These are phyloP conservation scores for Drosophila ogumai DNA, from an alignment of 1,140 invertebrate species.

Conservation along the genomic window DNA sequence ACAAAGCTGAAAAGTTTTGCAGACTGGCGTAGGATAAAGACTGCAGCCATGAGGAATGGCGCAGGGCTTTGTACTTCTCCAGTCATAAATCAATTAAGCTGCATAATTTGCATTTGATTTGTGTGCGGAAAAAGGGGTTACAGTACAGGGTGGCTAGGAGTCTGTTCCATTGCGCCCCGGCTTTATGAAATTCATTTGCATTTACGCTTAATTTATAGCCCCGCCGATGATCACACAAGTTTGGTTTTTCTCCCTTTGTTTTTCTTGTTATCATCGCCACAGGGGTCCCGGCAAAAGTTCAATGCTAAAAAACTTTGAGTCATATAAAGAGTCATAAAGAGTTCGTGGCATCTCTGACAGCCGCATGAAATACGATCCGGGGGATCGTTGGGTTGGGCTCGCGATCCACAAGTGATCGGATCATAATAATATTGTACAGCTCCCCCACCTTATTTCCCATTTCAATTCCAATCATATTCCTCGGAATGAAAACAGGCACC, in stretches of 20 bases:
- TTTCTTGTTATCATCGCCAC: slow-evolving; percentile 31
- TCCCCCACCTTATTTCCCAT: slow-evolving; percentile 8
- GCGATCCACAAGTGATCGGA: slow-evolving; percentile 24
- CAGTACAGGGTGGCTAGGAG: background rate
- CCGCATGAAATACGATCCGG: slow-evolving; percentile 66
- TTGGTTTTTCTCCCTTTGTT: slow-evolving; percentile 6
- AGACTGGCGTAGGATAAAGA: slow-evolving; percentile 57
- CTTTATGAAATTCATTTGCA: slow-evolving; percentile 61
- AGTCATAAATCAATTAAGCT: slow-evolving; percentile 77
- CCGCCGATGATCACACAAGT: slow-evolving; percentile 46
- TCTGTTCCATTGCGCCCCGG: slow-evolving; percentile 29
- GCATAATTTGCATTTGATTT: slow-evolving; percentile 83
- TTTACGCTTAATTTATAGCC: slow-evolving; percentile 65
- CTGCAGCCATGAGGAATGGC: slow-evolving; percentile 59
- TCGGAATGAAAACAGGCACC: background rate
- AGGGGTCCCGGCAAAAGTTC: slow-evolving; percentile 56
- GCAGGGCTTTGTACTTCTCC: slow-evolving; percentile 45
- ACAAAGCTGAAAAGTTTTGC: slow-evolving; percentile 73
- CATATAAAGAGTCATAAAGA: slow-evolving; percentile 46
- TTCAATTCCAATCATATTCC: slow-evolving; percentile 49
- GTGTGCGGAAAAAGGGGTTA: slow-evolving; percentile 58
- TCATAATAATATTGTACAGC: slow-evolving; percentile 9
- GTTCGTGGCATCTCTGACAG: slow-evolving; percentile 46
- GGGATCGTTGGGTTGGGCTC: slow-evolving; percentile 22
- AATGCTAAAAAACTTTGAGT: slow-evolving; percentile 61